Evolutionary conservation across 1,140 invertebrate species (phyloP).

Genomic region (Lasioglossum albipes): DNA sequence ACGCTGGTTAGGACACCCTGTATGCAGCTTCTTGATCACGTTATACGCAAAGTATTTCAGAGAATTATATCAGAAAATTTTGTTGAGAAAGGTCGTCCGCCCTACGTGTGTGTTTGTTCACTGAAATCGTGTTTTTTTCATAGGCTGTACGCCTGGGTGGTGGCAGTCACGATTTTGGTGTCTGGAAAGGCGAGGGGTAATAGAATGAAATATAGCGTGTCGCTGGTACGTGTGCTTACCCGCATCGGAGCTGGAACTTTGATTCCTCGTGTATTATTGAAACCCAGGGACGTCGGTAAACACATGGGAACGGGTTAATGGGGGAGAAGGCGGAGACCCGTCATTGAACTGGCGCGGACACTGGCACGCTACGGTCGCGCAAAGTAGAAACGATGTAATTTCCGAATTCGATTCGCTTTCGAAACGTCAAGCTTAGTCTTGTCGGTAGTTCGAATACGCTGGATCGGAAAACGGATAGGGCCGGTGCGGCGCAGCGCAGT

Average conservation of each 20-base stretch:
- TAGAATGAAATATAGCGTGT: background rate
- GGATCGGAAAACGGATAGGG: background rate
- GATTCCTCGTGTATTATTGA: background rate
- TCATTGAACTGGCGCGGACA: background rate
- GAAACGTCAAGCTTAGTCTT: background rate
- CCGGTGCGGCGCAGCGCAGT: background rate
- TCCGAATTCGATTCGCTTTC: conserved; percentile 34
- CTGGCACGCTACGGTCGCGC: background rate
- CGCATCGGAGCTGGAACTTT: background rate
- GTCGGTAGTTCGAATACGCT: background rate
- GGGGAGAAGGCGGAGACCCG: background rate
- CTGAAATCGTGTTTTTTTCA: too few species aligned
- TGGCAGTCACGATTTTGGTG: too few species aligned
- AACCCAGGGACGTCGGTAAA: background rate
- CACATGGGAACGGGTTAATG: background rate
- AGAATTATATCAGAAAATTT: too few species aligned
- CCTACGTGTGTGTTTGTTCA: too few species aligned
- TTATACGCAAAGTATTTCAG: too few species aligned
- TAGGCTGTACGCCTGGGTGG: too few species aligned
- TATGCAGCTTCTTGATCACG: too few species aligned
- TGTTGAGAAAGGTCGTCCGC: too few species aligned
- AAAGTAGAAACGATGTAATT: conserved; percentile 22
- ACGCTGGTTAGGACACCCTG: too few species aligned
- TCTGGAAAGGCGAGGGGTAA: background rate
- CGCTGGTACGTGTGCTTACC: background rate